These are phyloP conservation scores for Thysanoteuthis rhombus DNA, from an alignment of 2,888 invertebrate species.

Conservation along the genomic window DNA sequence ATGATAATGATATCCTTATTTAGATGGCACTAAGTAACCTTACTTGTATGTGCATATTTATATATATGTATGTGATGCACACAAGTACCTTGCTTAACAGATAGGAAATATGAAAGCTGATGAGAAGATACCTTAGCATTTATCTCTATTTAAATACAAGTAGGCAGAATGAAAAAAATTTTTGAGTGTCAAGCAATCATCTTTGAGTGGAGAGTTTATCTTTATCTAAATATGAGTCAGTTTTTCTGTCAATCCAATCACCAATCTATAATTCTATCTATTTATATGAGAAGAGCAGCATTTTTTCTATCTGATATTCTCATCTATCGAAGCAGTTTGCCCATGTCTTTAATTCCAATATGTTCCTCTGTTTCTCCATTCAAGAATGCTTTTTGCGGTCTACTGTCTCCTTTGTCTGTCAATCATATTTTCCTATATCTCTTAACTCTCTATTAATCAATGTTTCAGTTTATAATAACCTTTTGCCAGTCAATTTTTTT, in stretches of 20 bases:
- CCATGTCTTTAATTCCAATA: background rate
- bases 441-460: too few species aligned
- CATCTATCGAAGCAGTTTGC: background rate
- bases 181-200: background rate
- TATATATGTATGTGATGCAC: background rate
- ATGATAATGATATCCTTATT: background rate
- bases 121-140: background rate
- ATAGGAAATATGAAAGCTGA: background rate
- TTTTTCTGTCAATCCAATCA: background rate
- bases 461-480: too few species aligned
- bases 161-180: background rate
- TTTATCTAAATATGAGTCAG: background rate
- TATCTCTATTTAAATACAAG: background rate
- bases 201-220: background rate
- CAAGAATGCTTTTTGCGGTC: background rate
- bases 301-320: background rate
- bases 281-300: background rate
- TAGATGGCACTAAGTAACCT: background rate
- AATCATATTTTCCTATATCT: too few species aligned
- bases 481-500: too few species aligned
- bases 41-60: background rate
- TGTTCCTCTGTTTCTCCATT: background rate
- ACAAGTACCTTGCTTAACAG: background rate
- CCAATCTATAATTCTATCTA: background rate
- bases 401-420: background rate